Conservation (phyloP, 2,888 invertebrate species). For the Caenorhabditis doughertyi region DNA sequence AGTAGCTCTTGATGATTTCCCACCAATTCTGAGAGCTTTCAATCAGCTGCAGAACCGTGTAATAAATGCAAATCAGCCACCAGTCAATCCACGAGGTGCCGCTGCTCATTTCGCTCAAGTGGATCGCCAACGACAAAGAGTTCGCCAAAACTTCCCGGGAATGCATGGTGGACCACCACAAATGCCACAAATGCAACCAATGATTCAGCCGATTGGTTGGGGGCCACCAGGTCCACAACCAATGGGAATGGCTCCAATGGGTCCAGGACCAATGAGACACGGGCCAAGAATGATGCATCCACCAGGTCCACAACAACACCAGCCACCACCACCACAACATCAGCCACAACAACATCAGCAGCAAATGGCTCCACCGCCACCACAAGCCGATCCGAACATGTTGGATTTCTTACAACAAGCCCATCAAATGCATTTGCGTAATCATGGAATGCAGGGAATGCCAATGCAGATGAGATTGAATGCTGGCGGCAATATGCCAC, state of each 20-base stretch:
- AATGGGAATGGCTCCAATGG: not conserved
- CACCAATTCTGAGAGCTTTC: too few relatives aligned
- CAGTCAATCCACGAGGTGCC: not conserved
- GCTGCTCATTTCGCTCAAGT: slow-evolving; percentile 24
- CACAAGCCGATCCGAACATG: not conserved
- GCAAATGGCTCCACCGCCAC: not conserved
- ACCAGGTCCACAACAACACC: not conserved
- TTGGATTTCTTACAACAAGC: not conserved
- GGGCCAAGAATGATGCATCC: not conserved
- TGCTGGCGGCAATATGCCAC: not conserved
- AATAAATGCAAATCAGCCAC: not conserved
- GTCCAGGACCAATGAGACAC: not conserved
- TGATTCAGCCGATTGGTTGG: not conserved
- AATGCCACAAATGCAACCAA: slow-evolving; percentile 1
- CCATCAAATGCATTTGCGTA: not conserved
- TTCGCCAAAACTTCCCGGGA: not conserved
- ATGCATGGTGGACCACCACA: slow-evolving; percentile 4
- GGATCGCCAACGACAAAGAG: slow-evolving; percentile 4
- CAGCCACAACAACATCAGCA: not conserved
- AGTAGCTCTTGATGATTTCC: not conserved
- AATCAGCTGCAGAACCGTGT: too few relatives aligned
- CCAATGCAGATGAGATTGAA: not conserved
- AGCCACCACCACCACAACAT: not conserved
- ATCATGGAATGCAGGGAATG: not conserved
- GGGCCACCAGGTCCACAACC: not conserved